phyloP scores from a whole-genome alignment of 2,113 vertebrate species.

The Chloroceryle aenea region DNA sequence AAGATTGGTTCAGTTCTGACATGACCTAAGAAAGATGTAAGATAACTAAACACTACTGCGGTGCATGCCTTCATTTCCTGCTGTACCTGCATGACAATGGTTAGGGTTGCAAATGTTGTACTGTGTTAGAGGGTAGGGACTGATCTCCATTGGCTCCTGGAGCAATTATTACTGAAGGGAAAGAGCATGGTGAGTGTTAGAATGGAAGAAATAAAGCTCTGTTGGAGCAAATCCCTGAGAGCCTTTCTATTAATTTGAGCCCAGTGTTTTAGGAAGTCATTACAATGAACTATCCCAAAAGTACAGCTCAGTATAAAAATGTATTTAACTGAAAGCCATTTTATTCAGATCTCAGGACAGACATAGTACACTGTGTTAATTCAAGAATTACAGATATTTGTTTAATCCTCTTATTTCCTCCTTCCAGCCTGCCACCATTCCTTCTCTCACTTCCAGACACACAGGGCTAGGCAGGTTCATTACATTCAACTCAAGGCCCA shows the following conservation, averaged over 20 bases:
- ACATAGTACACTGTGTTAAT: constrained; percentile 10
- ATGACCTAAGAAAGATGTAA: background rate
- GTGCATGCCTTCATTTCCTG: background rate
- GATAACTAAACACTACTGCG: background rate
- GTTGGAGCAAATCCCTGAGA: background rate
- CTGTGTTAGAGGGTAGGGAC: background rate
- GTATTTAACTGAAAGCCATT: constrained; percentile 43
- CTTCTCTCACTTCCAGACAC: background rate
- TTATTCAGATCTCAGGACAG: constrained; percentile 23
- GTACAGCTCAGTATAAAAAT: constrained; percentile 43
- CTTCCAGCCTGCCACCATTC: background rate
- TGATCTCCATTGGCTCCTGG: background rate
- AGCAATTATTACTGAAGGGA: background rate
- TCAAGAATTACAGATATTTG: constrained; percentile 42
- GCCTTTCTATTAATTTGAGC: background rate
- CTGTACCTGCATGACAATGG: background rate
- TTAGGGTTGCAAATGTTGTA: background rate
- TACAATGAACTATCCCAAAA: constrained; percentile 37
- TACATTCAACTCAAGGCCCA: background rate
- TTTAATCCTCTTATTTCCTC: constrained; percentile 50
- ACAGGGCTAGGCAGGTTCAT: background rate
- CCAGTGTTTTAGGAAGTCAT: constrained; percentile 49
- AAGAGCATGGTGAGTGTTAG: background rate
- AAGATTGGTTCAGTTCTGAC: background rate
- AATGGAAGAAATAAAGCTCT: constrained; percentile 32